phyloP scores from a whole-genome alignment of 2,113 vertebrate genomes.

The Myxocyprinus asiaticus region DNA sequence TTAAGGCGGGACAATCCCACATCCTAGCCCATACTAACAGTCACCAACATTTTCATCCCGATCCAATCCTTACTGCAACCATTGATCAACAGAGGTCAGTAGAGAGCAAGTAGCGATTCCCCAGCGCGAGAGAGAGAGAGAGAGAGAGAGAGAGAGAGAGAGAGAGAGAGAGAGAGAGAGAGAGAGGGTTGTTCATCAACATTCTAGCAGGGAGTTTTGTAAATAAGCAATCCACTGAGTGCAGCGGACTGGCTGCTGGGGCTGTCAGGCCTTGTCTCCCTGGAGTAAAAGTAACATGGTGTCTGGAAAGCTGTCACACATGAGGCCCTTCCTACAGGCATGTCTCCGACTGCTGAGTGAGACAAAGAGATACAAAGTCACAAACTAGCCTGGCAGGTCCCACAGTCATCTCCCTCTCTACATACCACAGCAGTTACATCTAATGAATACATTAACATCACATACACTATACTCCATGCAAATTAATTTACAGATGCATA shows the following conservation, averaged over 20 bases:
- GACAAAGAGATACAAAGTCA: slow-evolving; percentile 17
- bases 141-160: no score
- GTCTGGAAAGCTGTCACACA: slow-evolving; percentile 39
- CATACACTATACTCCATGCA: slow-evolving; percentile 3
- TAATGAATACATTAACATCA: slow-evolving; percentile 23
- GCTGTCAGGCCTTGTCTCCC: slow-evolving; percentile 35
- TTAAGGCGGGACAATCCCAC: no score
- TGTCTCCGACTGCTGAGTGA: slow-evolving; percentile 16
- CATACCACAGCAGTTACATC: background rate
- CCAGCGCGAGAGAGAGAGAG: background rate
- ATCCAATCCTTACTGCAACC: background rate
- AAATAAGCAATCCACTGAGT: slow-evolving; percentile 43
- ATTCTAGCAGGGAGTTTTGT: slow-evolving; percentile 31
- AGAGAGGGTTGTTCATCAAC: slow-evolving; percentile 6
- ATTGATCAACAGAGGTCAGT: slow-evolving; percentile 29
- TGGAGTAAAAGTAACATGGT: slow-evolving; percentile 38
- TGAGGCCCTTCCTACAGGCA: slow-evolving; percentile 3
- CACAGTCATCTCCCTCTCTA: background rate
- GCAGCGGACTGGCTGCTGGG: background rate
- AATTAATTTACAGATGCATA: slow-evolving; percentile 39
- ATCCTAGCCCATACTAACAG: no score
- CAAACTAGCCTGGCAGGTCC: slow-evolving; percentile 6
- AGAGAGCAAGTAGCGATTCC: background rate
- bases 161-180: no score
- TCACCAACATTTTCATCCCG: no score